Evolutionary conservation across 2,888 invertebrate species (phyloP), one percentile per base, ranked within the genome.

Genomic region (Formica aserva): DNA sequence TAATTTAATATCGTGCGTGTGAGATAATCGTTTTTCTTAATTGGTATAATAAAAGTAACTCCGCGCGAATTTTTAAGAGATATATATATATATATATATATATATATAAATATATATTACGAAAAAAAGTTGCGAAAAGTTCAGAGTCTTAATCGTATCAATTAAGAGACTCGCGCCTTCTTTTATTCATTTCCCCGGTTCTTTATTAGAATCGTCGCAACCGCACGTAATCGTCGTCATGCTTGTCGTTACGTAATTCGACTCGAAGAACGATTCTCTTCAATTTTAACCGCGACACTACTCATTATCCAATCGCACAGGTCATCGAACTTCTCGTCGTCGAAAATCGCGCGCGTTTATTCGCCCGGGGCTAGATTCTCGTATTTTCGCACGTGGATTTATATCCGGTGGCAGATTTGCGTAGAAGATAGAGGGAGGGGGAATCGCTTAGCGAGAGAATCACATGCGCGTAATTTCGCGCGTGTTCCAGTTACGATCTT

Each of bases 301-400:
- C 83, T 81, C 67, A 78, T 90, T 90, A 87, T 80, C 83, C 83
- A 87, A 82, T 90, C 84, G 74, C 78, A 72, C 69, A 87, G 89
- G 91, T 85, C 89, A 32, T 87, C 84, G 91, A 90, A 90, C 90
- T 75, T 88, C 69, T 82, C 74, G 66, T 48, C 74, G 35, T 26
- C 9, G 26, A 48, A 32, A 65, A 57, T 71, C 57, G 29, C 78
- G 18, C 55, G 52, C 63, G 55, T 69, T 84, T 80, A 48, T 74
- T 52, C 52, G 48, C 35, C 48, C 32, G 48, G 13, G 72, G 45
- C 26, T 15, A 35, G 26, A 80, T 80, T 78, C 45, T 78, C 69
- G 32, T 32, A 69, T 60, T 41, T 15, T 38, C 32, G 35, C 78
- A 72, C 78, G 22, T 45, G 76, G 35, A 35, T 71, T 67, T 41